Base-by-base conservation (phyloP, 2,797 vertebrate species). In the Podargus strigoides region DNA sequence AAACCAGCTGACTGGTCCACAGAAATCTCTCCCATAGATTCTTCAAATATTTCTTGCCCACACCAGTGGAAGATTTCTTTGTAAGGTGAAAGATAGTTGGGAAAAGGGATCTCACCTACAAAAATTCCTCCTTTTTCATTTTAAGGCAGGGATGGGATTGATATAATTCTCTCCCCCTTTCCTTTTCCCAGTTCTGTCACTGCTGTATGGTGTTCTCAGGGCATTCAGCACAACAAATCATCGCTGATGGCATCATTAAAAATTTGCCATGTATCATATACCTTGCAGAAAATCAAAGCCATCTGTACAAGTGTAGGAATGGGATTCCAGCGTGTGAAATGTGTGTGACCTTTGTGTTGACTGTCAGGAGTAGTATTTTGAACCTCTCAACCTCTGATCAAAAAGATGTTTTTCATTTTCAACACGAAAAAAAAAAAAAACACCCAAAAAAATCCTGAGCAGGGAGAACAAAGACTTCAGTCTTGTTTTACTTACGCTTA, bases 1-100 rank as follows among this genome's bases (percentile, higher is more conserved):
- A 95, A 94, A 96, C 53, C 94, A 94, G 70, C 90, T 91, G 91
- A 89, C 46, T 84, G 92, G 63, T 64, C 82, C 84, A 37, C 78
- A 56, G 81, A 90, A 58, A 64, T 81, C 85, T 84, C 58, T 85
- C 79, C 87, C 89, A 14, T 67, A 52, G 86, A 95, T 95, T 88
- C 86, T 69, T 93, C 86, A 70, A 85, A 94, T 95, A 93, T 80
- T 95, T 93, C 81, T 83, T 73, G 67, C 80, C 92, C 73, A 14
- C 80, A 34, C 19, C 36, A 6, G 11, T 4, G 78, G 92, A 13
- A 80, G 83, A 53, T 68, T 73, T 68, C 55, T 82, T 55, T 66
- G 41, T 17, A 49, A 94, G 66, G 87, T 85, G 81, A 72, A 70
- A 90, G 14, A 39, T 23, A 50, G 60, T 24, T 36, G n/a, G 66